Evolutionary conservation across 2,797 vertebrate genomes (phyloP), one percentile per base, ranked within the genome.

Genomic region (Enteromius radiatus): DNA sequence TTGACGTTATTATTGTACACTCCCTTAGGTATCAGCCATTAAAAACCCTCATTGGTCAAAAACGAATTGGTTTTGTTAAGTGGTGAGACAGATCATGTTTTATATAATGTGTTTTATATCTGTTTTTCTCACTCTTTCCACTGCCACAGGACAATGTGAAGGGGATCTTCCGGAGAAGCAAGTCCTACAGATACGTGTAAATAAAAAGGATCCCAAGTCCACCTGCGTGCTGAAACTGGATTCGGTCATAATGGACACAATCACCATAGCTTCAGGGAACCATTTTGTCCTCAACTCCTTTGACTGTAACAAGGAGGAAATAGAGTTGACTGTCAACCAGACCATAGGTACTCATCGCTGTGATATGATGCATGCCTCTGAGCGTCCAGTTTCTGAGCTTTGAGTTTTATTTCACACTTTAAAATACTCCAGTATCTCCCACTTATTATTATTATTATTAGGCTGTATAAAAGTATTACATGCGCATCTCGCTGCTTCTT

Each of bases 201-300:
- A 83, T 36, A 94, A 89, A 83, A 14, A 87, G 45, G 88, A 71
- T 6, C 26, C 63, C 0, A 54, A 73, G 12, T 90, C 93, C 21
- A 17, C 9, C 36, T 95, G 94, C 19, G n/a, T 89, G 86, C 92
- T 95, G 88, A 92, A 86, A 78, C 28, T 90, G 5, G 88, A 89
- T 85, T 91, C 89, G 0, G 68, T 36, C 73, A 10, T 1, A 2
- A 86, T 63, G 81, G 87, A 89, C 31, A 83, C 65, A 1, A 83
- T 92, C 81, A 90, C 82, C 1, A 49, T 95, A 6, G 23, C 82
- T 3, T 86, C 93, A 0, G 77, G 54, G 28, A 86, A 81, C 6
- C 33, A 69, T 21, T 82, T 86, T 14, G 45, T 69, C 1, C 76
- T 95, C n/a, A 81, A 85, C n/a, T 93, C 94, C 85, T 89, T 90